These are phyloP conservation scores for Pygoscelis antarcticus DNA, from an alignment of 2,113 vertebrate species.

Conservation along the genomic window DNA sequence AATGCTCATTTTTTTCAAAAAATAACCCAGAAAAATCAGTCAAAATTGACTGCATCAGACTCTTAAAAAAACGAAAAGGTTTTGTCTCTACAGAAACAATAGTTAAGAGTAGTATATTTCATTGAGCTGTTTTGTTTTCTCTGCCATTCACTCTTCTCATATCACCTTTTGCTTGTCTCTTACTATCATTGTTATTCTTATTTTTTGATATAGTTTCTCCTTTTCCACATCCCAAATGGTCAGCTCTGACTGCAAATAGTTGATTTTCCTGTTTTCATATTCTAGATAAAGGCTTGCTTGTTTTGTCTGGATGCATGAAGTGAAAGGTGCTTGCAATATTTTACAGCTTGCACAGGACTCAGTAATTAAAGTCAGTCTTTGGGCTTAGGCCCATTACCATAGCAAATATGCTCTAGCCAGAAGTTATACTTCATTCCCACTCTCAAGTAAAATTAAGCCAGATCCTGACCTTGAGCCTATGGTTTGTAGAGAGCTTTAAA, in stretches of 20 bases:
- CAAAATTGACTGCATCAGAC: not conserved
- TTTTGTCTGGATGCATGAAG: not conserved
- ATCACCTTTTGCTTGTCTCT: not conserved
- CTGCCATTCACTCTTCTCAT: not conserved
- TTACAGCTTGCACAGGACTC: not conserved
- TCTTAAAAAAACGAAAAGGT: not conserved
- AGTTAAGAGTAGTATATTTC: not conserved
- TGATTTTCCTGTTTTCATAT: not conserved
- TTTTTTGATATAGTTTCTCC: not conserved
- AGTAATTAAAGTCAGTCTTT: conserved; percentile 29
- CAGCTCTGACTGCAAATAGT: not conserved
- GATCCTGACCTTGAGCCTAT: conserved; percentile 47
- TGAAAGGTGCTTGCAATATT: not conserved
- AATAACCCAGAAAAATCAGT: not conserved
- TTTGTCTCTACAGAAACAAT: not conserved
- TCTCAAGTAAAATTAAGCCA: not conserved
- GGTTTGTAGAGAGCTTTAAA: conserved; percentile 35
- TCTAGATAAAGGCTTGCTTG: not conserved
- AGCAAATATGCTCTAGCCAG: not conserved
- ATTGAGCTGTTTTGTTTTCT: not conserved
- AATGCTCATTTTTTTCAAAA: not conserved
- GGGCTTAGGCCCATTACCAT: not conserved
- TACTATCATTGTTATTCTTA: not conserved
- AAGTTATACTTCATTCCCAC: not conserved
- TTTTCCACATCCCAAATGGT: not conserved